These are phyloP conservation scores for Neodiprion lecontei DNA, from an alignment of 1,140 invertebrate species.

Conservation along the genomic window DNA sequence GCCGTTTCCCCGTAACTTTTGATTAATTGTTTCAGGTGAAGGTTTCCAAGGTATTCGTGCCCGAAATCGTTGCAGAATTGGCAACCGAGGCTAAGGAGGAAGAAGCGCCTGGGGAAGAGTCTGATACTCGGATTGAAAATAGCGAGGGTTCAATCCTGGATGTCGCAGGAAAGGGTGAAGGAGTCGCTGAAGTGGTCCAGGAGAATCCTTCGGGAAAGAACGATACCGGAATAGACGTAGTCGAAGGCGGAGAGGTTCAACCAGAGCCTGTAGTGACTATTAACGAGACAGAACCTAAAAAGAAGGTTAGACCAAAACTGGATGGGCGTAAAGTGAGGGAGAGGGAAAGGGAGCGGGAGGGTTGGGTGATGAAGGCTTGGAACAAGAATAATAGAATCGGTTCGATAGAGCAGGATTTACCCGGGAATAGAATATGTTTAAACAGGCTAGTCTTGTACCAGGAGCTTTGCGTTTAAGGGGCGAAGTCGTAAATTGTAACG, in stretches of 20 bases:
- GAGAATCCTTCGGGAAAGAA: conserved; percentile 16
- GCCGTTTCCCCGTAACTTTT: not conserved
- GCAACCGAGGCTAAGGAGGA: conserved; percentile 31
- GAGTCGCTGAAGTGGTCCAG: conserved; percentile 15
- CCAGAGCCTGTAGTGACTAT: conserved; percentile 31
- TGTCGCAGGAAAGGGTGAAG: not conserved
- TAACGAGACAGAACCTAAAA: conserved; percentile 36
- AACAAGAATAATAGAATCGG: conserved; percentile 29
- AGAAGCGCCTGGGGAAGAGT: not conserved
- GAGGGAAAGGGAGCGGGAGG: conserved; percentile 34
- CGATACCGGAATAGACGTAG: conserved; percentile 20
- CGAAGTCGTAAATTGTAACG: too few species aligned
- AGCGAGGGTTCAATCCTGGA: too few species aligned
- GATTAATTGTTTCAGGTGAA: not conserved
- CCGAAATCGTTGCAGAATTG: conserved; percentile 17
- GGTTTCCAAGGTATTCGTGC: not conserved
- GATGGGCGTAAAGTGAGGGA: conserved; percentile 23
- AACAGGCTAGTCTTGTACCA: conserved; percentile 41
- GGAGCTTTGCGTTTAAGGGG: conserved; percentile 44
- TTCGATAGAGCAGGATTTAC: conserved; percentile 28
- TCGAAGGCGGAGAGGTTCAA: conserved; percentile 19
- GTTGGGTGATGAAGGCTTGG: conserved; percentile 33
- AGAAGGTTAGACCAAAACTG: conserved; percentile 54
- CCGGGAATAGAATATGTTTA: conserved; percentile 17
- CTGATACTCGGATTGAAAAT: too few species aligned